Evolutionary conservation across 92 coral and sea anemone species (phyloP), one percentile per base, ranked within the genome.

Genomic region (Hydrozoanthus gracilis): DNA sequence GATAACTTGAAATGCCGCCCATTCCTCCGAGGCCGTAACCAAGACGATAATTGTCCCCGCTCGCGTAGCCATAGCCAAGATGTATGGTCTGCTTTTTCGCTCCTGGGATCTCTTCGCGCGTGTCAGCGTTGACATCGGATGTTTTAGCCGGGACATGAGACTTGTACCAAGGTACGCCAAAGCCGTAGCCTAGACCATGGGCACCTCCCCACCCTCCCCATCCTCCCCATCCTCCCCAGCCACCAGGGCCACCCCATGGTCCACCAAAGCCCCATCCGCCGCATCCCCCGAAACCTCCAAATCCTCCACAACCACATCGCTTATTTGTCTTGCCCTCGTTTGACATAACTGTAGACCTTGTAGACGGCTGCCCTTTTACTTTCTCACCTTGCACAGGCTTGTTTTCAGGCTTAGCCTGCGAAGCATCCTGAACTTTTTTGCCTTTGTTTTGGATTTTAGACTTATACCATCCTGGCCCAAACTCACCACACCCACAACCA

Each of bases 21-120:
- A 97, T 97, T 44, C 99, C 99, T 54, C 99, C 99, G 55, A 92
- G 80, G n/a, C 99, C 99, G 76, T 95, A 95, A 9, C 99, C 99
- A 18, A 97, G 93, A 64, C 99, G 91, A 82, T 97, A 97, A 92
- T 97, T 97, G 71, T 97, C 99, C 5, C 99, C 99, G 55, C 99
- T 97, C 76, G 99, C 99, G 82, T 97, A 97, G 18, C 99, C 99
- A 77, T 97, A 97, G 10, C 99, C 99, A 35, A 97, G 91, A 67
- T 97, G 99, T 67, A 97, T 97, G 18, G 99, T 97, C 76, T 97
- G 99, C 77, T 95, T 97, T 77, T 97, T 97, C 15, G 86, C 60
- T 5, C 62, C 87, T 11, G 99, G 99, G 74, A 97, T 97, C 58
- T 97, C 93, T 72, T 84, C 99, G 16, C 99, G 92, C 27, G 98